Evolutionary conservation across 35 echinoderm and acorn worm genomes (phyloP).

Genomic region (Apostichopus parvimensis): DNA sequence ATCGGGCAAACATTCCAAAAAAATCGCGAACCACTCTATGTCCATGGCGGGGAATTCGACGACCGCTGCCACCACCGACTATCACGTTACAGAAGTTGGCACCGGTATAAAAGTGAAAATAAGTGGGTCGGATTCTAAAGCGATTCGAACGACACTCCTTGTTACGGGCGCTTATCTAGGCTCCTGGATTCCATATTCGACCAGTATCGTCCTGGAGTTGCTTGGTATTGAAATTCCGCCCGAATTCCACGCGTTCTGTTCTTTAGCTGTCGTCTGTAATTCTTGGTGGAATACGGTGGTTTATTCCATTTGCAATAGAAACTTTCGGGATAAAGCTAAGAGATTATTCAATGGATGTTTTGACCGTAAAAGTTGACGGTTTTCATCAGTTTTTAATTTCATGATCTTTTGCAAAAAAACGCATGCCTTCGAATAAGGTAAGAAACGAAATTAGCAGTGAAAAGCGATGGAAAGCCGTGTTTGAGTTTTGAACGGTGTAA

Average conservation of each 20-base stretch:
- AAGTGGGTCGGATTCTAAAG: conserved; percentile 19
- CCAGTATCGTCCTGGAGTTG: conserved; percentile 22
- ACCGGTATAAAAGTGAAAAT: conserved; percentile 6
- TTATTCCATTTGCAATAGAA: conserved; percentile 46
- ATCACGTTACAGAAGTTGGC: neutral
- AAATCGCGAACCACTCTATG: conserved; percentile 21
- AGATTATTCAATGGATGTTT: neutral
- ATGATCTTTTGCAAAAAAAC: too few species aligned
- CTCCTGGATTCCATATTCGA: conserved; percentile 52
- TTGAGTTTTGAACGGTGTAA: too few species aligned
- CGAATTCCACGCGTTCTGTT: conserved; percentile 26
- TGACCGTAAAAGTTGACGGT: too few species aligned
- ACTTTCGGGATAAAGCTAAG: conserved; percentile 15
- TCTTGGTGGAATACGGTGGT: conserved; percentile 57
- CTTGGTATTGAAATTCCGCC: conserved; percentile 21
- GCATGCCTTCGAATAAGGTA: too few species aligned
- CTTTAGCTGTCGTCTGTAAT: conserved; percentile 46
- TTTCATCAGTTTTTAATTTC: too few species aligned
- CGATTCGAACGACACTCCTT: conserved; percentile 39
- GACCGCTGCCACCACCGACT: neutral
- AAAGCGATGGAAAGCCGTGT: too few species aligned
- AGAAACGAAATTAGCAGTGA: too few species aligned
- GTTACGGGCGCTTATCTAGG: conserved; percentile 36
- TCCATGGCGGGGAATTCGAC: neutral
- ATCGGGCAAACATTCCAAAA: conserved; percentile 30